Evolutionary conservation across 2,888 invertebrate species (phyloP), one percentile per base, ranked within the genome.

Genomic region (Eupithecia pulchellata): DNA sequence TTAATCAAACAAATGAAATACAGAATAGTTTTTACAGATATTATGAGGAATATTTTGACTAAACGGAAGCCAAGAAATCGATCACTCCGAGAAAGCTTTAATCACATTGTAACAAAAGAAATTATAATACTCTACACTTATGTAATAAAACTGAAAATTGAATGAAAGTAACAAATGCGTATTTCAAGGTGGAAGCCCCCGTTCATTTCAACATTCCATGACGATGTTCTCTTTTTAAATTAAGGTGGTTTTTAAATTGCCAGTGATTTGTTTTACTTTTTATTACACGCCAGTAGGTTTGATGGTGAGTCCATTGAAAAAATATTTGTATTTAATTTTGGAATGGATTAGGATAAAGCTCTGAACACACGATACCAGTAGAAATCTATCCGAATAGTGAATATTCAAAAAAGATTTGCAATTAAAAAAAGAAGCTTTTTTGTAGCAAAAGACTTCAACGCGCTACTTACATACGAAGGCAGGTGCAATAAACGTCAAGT

Each of bases 151-250:
- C 78, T 84, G 77, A 85, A 80, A 84, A 82, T 89, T 73, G 78
- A 77, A 78, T 75, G 73, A 77, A 79, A 76, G 72, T 74, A 64
- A 57, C 57, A 66, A 78, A 79, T 84, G 89, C 87, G 89, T 92
- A 91, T 90, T 88, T 82, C 80, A 87, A 85, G 87, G 88, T 90
- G 91, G 93, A 91, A 92, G 92, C 91, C 78, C 78, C 81, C 82
- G 80, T 87, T 86, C 84, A 79, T 89, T 90, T 89, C 91, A 87
- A 92, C 91, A 93, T 93, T 93, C 93, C 91, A 80, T 72, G 75
- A 75, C 79, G 80, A 79, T 85, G 87, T 89, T 90, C 88, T 86
- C 84, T 90, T 92, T 91, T 91, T 89, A 84, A 90, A 90, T 87
- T 88, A 84, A 83, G 87, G 86, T 86, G 86, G 82, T 89, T 91